phyloP scores from a whole-genome alignment of 2,888 invertebrate genomes.

The Thelaira solivaga region DNA sequence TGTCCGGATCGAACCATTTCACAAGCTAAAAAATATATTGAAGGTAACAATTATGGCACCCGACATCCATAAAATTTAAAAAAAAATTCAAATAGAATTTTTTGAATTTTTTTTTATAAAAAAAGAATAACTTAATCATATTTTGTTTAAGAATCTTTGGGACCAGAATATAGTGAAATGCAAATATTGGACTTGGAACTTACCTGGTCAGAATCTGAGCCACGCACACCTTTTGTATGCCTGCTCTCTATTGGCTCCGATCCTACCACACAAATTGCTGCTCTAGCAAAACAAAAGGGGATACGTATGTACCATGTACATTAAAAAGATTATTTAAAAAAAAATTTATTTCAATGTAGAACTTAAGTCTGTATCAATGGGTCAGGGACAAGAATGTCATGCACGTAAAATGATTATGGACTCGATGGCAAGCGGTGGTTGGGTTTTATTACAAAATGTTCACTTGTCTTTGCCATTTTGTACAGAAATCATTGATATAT shows the following conservation, averaged over 20 bases:
- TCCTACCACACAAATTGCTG: slow-evolving; percentile 95
- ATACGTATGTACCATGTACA: slow-evolving; percentile 89
- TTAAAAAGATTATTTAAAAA: too few relatives aligned
- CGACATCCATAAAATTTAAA: neutral
- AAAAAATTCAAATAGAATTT: neutral
- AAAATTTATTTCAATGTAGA: slow-evolving; percentile 77
- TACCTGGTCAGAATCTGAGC: slow-evolving; percentile 93
- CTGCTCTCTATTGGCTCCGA: slow-evolving; percentile 96
- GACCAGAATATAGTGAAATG: slow-evolving; percentile 92
- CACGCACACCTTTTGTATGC: slow-evolving; percentile 92
- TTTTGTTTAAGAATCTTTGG: slow-evolving; percentile 84
- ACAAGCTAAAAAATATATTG: slow-evolving; percentile 93
- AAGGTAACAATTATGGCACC: too few relatives aligned
- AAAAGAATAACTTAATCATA: too few relatives aligned
- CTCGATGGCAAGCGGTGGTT: slow-evolving; percentile 89
- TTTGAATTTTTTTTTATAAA: too few relatives aligned
- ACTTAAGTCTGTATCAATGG: slow-evolving; percentile 94
- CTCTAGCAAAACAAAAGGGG: slow-evolving; percentile 89
- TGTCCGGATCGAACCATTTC: slow-evolving; percentile 96
- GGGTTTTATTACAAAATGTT: slow-evolving; percentile 97
- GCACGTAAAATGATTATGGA: slow-evolving; percentile 89
- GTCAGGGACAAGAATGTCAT: slow-evolving; percentile 94
- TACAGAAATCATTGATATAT: slow-evolving; percentile 92
- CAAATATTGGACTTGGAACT: slow-evolving; percentile 93
- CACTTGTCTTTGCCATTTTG: slow-evolving; percentile 97